Base-by-base conservation (phyloP, 2,113 vertebrate genomes). In the Oceanodroma tethys region DNA sequence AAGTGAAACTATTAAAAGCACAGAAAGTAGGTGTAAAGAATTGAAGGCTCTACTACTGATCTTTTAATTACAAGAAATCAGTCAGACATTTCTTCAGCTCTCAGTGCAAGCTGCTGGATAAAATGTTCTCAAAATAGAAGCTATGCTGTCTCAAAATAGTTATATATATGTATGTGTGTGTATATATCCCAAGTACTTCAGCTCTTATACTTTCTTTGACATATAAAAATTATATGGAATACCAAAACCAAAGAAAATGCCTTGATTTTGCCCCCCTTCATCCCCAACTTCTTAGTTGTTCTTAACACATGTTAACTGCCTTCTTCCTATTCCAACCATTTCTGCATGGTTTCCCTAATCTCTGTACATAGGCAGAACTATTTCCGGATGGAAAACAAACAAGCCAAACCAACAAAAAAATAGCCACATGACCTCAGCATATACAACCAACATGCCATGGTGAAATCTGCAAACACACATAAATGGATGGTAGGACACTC, bases 1-100 rank as follows among this genome's bases (percentile, higher is more conserved):
- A 94, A 93, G 72, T 75, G 71, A 97, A 94, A 94, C 65, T 75
- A 91, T 86, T 95, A 95, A 96, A 97, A 92, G 85, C 88, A 96
- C 62, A 86, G 47, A 96, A 97, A 87, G 30, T 56, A 93, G 52
- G 78, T 90, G 58, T 81, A 93, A 97, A 81, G 75, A 96, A 85
- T 50, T 80, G 60, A 96, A 89, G 58, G 43, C 47, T 94, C 70
- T 96, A 82, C 53, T 88, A 79, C 81, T 90, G 62, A 81, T 93
- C 62, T 96, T 97, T 91, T 93, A 95, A 96, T 96, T 86, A 86
- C 45, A 85, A 94, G 55, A 81, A 96, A 93, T 86, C 68, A 86
- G 68, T 74, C 86, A 83, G 59, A 91, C 60, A 92, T 81, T 90
- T 93, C 55, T 82, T 82, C 55, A 78, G 83, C 58, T 81, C 52